Evolutionary conservation across 2,113 vertebrate genomes (phyloP).

Genomic region (Tretioscincus oriximinensis): DNA sequence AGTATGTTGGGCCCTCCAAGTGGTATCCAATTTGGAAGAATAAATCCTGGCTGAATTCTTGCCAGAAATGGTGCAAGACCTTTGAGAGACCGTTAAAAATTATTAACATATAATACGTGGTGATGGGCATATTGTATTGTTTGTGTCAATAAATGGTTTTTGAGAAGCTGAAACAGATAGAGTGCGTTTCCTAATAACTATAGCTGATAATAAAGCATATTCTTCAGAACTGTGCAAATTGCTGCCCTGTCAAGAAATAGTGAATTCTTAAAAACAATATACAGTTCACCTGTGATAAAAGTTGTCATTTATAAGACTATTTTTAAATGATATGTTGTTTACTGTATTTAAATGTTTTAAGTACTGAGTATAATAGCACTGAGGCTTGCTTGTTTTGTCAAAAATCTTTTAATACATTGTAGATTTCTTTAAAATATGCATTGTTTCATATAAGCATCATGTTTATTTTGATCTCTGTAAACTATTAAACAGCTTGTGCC

Average conservation of each 20-base stretch:
- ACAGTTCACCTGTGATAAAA: not conserved
- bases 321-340: not conserved
- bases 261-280: not conserved
- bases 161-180: not conserved
- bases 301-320: accelerated
- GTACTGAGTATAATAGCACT: constrained; percentile 9
- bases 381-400: constrained; percentile 21
- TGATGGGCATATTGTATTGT: not conserved
- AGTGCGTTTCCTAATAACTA: not conserved
- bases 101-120: not conserved
- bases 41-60: too few species aligned
- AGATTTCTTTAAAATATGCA: not conserved
- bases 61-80: too few species aligned
- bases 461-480: constrained; percentile 24
- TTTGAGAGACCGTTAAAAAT: too few species aligned
- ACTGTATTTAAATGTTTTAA: constrained; percentile 27
- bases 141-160: not conserved
- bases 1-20: too few species aligned
- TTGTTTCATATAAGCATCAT: not conserved
- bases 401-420: constrained; percentile 38
- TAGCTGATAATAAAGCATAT: not conserved
- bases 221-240: not conserved
- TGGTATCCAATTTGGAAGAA: too few species aligned
- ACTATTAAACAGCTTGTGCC: not conserved
- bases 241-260: not conserved